phyloP scores from a whole-genome alignment of 2,888 invertebrate species.

The Nezara viridula region DNA sequence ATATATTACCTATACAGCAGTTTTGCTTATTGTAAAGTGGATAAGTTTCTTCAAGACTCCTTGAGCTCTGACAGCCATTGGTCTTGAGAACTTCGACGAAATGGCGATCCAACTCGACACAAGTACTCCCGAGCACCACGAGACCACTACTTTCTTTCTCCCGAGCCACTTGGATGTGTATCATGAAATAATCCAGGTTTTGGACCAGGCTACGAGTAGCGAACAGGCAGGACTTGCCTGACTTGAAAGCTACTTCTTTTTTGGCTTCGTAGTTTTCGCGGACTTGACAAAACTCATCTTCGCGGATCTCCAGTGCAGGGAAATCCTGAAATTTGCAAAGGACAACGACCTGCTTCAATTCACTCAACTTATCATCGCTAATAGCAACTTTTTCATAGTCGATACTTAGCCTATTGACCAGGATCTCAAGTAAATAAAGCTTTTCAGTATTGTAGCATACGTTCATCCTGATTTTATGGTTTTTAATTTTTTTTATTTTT shows the following conservation, averaged over 20 bases:
- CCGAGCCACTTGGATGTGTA: slow-evolving; percentile 50
- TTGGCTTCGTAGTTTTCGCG: background rate
- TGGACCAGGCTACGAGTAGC: background rate
- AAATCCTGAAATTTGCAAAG: slow-evolving; percentile 61
- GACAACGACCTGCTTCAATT: slow-evolving; percentile 53
- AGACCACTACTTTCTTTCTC: background rate
- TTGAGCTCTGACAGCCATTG: slow-evolving; percentile 56
- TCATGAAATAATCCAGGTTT: slow-evolving; percentile 23
- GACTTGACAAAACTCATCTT: slow-evolving; percentile 58
- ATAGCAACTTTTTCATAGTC: slow-evolving; percentile 34
- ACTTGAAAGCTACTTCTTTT: slow-evolving; percentile 54
- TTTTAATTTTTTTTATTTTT: slow-evolving; percentile 1
- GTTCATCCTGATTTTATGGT: background rate
- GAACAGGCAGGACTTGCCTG: slow-evolving; percentile 63
- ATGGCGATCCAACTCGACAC: slow-evolving; percentile 62
- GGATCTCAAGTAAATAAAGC: slow-evolving; percentile 62
- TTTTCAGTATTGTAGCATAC: slow-evolving; percentile 52
- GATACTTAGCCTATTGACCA: slow-evolving; percentile 59
- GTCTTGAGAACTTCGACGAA: slow-evolving; percentile 63
- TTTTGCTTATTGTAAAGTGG: slow-evolving; percentile 63
- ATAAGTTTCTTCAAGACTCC: slow-evolving; percentile 62
- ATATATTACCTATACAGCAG: slow-evolving; percentile 67
- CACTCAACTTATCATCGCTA: background rate
- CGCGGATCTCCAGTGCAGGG: slow-evolving; percentile 56
- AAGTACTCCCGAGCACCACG: slow-evolving; percentile 60